Conservation (phyloP, 2,888 invertebrate species). For the Celastrina argiolus region DNA sequence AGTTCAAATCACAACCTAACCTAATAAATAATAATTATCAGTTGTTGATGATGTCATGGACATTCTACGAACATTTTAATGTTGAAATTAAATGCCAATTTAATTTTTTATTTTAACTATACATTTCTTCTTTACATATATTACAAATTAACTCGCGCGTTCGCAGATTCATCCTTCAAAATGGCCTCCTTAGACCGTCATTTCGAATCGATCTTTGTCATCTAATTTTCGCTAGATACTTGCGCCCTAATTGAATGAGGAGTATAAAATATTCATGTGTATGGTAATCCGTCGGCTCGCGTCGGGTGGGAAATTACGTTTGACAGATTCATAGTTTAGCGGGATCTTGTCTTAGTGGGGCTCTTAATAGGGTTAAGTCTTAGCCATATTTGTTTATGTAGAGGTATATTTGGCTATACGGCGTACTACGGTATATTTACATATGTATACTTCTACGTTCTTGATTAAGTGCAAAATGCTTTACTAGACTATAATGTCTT, state of each 20-base stretch:
- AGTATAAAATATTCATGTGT: conserved; percentile 75
- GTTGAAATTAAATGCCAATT: no score
- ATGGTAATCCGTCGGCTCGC: conserved; percentile 59
- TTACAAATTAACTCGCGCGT: background rate
- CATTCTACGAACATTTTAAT: no score
- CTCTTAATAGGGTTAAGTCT: conserved; percentile 2
- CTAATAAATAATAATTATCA: no score
- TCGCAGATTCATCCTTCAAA: background rate
- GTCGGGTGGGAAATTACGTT: conserved; percentile 34
- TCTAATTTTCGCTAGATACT: conserved; percentile 12
- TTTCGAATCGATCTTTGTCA: conserved; percentile 8
- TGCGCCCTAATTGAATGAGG: conserved; percentile 64
- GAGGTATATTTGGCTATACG: no score
- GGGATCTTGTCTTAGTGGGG: conserved; percentile 23
- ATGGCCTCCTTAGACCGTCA: background rate
- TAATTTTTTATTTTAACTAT: no score
- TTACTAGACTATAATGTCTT: no score
- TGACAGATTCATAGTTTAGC: conserved; percentile 42
- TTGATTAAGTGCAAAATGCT: no score
- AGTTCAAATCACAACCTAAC: no score
- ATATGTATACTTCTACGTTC: no score
- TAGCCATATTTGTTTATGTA: background rate
- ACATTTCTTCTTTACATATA: no score
- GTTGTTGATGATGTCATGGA: no score
- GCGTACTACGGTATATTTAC: no score